These are phyloP conservation scores for Saturnia pavonia DNA, from an alignment of 2,888 invertebrate species.

Conservation along the genomic window DNA sequence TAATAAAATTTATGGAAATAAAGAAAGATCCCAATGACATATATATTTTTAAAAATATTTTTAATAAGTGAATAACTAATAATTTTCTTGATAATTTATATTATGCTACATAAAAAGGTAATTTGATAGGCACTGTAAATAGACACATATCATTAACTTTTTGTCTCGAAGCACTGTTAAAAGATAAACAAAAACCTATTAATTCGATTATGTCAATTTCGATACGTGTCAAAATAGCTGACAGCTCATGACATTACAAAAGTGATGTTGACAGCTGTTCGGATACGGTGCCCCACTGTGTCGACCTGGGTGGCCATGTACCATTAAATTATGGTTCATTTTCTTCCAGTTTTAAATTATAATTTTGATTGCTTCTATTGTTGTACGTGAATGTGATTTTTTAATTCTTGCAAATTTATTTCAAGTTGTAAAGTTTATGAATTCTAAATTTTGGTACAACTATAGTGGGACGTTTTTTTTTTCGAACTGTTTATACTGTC, in stretches of 20 bases:
- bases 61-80: background rate
- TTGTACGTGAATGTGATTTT: background rate
- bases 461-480: background rate
- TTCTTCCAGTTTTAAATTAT: conserved; percentile 8
- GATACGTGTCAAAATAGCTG: conserved; percentile 12
- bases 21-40: background rate
- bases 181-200: background rate
- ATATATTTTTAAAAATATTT: background rate
- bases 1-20: background rate
- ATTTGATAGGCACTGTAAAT: background rate
- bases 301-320: conserved; percentile 7
- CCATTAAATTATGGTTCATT: background rate
- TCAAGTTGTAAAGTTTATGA: background rate
- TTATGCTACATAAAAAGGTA: background rate
- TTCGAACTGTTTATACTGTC: too few relatives aligned
- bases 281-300: conserved; percentile 7
- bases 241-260: conserved; percentile 12
- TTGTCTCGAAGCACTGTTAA: background rate
- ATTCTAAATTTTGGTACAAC: background rate
- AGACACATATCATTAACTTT: background rate
- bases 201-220: conserved; percentile 7
- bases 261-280: conserved; percentile 8
- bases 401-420: background rate
- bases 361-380: conserved; percentile 1
- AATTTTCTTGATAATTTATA: too few relatives aligned